phyloP scores from a whole-genome alignment of 2,888 invertebrate species.

The Parasteatoda lunata region DNA sequence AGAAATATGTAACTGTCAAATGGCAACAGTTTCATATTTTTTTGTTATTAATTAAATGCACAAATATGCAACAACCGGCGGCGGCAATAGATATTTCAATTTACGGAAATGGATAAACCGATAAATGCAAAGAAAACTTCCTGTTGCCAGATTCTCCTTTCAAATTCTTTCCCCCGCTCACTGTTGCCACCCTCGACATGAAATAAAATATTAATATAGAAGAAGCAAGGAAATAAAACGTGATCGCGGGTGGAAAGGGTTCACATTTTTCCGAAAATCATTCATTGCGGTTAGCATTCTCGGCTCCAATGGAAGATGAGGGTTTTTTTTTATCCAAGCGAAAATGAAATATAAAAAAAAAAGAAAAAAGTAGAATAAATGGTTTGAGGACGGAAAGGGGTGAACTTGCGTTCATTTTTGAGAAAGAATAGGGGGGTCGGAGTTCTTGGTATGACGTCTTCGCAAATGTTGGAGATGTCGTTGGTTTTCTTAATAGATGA shows the following conservation, averaged over 20 bases:
- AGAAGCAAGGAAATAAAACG: conserved; percentile 29
- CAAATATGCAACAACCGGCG: conserved; percentile 15
- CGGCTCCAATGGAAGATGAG: conserved; percentile 24
- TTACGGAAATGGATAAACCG: conserved; percentile 50
- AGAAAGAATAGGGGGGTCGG: neutral
- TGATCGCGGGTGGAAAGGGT: conserved; percentile 8
- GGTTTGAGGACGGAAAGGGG: conserved; percentile 9
- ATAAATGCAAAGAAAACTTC: conserved; percentile 47
- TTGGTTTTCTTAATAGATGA: conserved; percentile 51
- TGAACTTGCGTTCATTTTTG: conserved; percentile 3
- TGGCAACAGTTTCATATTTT: conserved; percentile 26
- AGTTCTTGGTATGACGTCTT: conserved; percentile 27
- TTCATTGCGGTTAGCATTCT: conserved; percentile 36
- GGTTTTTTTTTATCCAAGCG: conserved; percentile 26
- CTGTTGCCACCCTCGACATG: neutral
- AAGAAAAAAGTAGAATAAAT: neutral
- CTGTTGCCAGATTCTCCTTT: neutral
- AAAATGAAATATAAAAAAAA: neutral
- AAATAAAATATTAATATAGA: conserved; percentile 43
- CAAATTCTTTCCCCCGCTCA: neutral
- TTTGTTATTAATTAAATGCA: conserved; percentile 34
- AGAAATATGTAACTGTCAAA: neutral
- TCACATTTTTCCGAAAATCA: conserved; percentile 15
- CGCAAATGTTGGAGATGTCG: conserved; percentile 36
- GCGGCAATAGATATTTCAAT: conserved; percentile 32